These are phyloP conservation scores for Psilopogon haemacephalus DNA, from an alignment of 2,113 vertebrate genomes.

Conservation along the genomic window DNA sequence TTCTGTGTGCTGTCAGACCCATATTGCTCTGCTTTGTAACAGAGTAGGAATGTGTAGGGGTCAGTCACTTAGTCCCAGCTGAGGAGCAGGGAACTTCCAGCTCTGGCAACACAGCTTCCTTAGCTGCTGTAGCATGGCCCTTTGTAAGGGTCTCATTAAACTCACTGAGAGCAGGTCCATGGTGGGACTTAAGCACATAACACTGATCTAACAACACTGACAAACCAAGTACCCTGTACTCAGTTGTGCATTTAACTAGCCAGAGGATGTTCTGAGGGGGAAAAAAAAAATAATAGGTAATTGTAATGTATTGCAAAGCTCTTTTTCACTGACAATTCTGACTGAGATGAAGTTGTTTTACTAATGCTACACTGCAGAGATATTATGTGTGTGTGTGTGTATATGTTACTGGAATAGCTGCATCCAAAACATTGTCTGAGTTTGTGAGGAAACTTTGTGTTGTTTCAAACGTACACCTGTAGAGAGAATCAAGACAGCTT, in stretches of 20 bases:
- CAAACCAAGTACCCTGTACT: neutral
- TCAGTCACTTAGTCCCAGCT: neutral
- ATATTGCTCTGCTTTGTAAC: neutral
- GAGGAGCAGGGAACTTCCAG: slow-evolving; percentile 43
- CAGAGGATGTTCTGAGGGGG: neutral
- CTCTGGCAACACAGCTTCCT: neutral
- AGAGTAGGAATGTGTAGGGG: neutral
- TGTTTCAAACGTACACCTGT: neutral
- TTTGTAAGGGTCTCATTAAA: neutral
- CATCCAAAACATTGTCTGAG: neutral
- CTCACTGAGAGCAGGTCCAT: neutral
- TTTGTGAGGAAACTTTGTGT: neutral
- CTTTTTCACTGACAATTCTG: neutral
- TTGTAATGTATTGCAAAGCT: neutral
- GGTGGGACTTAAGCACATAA: neutral
- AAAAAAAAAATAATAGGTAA: neutral
- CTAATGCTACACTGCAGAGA: neutral
- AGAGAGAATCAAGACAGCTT: neutral
- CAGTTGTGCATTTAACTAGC: neutral
- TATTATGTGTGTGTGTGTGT: neutral
- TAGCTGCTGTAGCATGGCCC: rapidly evolving
- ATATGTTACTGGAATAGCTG: neutral
- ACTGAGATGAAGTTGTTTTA: neutral
- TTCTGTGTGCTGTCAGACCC: neutral
- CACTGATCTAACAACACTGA: neutral